Evolutionary conservation across 2,888 invertebrate species (phyloP).

Genomic region (Clunio marinus): DNA sequence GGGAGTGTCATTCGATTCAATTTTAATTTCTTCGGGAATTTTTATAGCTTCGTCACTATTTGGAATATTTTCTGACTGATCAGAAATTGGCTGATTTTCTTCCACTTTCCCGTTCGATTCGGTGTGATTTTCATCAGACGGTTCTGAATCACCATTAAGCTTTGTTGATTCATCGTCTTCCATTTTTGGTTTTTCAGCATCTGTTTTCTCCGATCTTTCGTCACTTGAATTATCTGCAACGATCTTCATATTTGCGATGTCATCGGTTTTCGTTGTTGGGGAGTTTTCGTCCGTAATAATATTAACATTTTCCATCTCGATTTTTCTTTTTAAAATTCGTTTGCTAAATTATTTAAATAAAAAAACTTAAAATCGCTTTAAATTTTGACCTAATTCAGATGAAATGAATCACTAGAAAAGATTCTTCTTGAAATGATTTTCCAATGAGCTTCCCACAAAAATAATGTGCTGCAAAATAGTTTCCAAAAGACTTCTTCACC

Average conservation of each 20-base stretch:
- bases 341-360: too few relatives aligned
- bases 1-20: too few relatives aligned
- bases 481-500: background rate
- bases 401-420: too few relatives aligned
- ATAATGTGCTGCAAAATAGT: background rate
- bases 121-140: background rate
- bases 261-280: background rate
- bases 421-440: too few relatives aligned
- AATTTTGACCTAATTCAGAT: too few relatives aligned
- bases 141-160: background rate
- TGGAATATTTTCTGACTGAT: too few relatives aligned
- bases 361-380: too few relatives aligned
- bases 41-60: too few relatives aligned
- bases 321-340: too few relatives aligned
- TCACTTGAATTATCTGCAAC: constrained; percentile 5
- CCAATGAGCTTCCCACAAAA: background rate
- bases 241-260: background rate
- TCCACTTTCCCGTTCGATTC: background rate
- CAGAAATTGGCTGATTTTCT: too few relatives aligned
- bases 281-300: background rate
- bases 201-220: background rate
- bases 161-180: background rate
- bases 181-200: constrained; percentile 7
- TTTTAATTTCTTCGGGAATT: too few relatives aligned
- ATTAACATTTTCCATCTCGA: background rate